Base-by-base conservation (phyloP, 1,140 invertebrate genomes). In the Tenebrio molitor region DNA sequence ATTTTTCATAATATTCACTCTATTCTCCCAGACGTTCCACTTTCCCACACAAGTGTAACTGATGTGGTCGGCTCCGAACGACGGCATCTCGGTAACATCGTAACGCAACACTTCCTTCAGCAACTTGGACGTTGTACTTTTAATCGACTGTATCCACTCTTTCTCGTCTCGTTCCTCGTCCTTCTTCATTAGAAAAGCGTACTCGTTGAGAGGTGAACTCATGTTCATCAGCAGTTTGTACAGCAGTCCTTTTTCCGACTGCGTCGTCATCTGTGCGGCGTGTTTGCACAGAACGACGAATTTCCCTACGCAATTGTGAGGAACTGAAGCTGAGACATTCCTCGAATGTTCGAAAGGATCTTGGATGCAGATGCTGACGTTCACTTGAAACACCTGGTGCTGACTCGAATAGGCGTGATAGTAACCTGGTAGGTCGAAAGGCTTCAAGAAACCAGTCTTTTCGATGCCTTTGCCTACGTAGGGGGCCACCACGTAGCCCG, bases 341-440 rank as follows among this genome's bases (percentile, higher is more conserved):
- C 86, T 82, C 68, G 79, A 84, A 17, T 88, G 85, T 65, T 90
- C 87, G 71, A 89, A 88, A 0, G 89, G 88, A 82, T 91, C 90
- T 79, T 91, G 89, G 0, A 91, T 41, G 74, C 88, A 90, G 58
- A 89, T 69, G 6, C 84, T 77, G 2, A 85, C 74, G 66, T 81
- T 80, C 3, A 85, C 71, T n/a, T 77, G 75, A 29, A 79, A 53
- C 65, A 80, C 79, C 29, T 76, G 74, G 12, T 79, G 76, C 1
- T 70, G 71, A n/a, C 39, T 63, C 2, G 85, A 63, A 72, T 81
- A 83, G 0, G 69, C 17, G 78, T 84, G 85, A 75, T 89, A 90
- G 10, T 81, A 76, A n/a, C 78, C 41, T 6, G 85, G 82, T 8
- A 87, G 79, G 12, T 69, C 78, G 15, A 83, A 77, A 0, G 83